Evolutionary conservation across 2,797 vertebrate genomes (phyloP), one percentile per base, ranked within the genome.

Genomic region (Echiichthys vipera): DNA sequence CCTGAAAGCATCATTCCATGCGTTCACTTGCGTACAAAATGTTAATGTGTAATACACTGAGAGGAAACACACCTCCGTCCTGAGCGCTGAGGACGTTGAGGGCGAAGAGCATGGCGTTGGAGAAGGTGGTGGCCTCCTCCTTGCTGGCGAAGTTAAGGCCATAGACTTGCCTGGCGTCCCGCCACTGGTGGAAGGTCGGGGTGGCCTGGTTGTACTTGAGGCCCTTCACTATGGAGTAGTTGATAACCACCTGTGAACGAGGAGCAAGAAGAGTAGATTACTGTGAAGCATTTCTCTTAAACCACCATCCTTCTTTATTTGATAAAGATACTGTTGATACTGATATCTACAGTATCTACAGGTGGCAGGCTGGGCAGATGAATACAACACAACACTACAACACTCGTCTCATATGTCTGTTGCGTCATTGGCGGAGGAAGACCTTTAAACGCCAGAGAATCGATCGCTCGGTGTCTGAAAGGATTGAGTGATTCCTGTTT

Each of bases 171-270:
- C 98, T 93, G 71, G 97, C 97, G 2, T 99, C 98, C 30, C 98
- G 94, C 98, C 98, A 99, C 90, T 99, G 98, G 91, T 99, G 98
- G 89, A 99, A 99, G 74, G 97, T 99, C 2, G 97, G 97, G 1
- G 98, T 99, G 50, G 98, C 98, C 91, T 99, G 98, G 93, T 99
- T 99, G 92, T 99, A 99, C 92, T 99, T 99, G 92, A 99, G 91
- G 69, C 98, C 98, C 94, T 98, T 99, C 90, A 98, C 97, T 80
- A 99, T 98, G 80, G 97, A 98, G 92, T 98, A 99, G 94, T 99
- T 99, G 85, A 99, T 99, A 65, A 99, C 98, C 89, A 99, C 98
- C 98, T 99, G 59, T 9, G 27, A 47, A 42, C 22, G 22, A 61
- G 10, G 2, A 67, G n/a, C 29, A 54, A 10, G 27, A 53, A 36